A percentile compares a stretch with the other conserved stretches of the same genome.
These are phyloP conservation scores for Meloidogyne hapla DNA, from an alignment of 1,140 invertebrate genomes.

Conservation along the genomic window DNA sequence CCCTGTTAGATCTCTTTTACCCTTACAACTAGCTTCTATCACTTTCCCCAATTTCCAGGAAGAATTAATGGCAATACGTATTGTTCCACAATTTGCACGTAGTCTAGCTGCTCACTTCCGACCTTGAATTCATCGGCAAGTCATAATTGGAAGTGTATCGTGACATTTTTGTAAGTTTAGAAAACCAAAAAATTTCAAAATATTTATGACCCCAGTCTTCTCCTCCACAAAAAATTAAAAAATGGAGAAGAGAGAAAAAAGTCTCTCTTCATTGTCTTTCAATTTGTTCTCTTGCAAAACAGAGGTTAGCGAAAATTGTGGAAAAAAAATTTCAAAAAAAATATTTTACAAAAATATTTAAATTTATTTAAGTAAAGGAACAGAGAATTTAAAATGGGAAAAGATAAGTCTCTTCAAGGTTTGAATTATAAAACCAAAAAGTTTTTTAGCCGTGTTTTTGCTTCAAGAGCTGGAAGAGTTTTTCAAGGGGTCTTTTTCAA, in stretches of 20 bases:
- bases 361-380: not conserved
- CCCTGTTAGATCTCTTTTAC: not conserved
- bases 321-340: not conserved
- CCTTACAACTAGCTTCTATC: not conserved
- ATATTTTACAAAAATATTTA: not conserved
- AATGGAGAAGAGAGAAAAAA: conserved; percentile 1
- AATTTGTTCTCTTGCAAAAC: not conserved
- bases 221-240: not conserved
- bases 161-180: not conserved
- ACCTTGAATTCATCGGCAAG: not conserved
- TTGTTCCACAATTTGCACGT: conserved; percentile 19
- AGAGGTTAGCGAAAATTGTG: not conserved
- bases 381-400: conserved; percentile 1
- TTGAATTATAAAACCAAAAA: not conserved
- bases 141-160: not conserved
- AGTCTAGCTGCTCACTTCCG: conserved; percentile 7
- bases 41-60: conserved; percentile 38
- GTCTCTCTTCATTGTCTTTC: not conserved
- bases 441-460: not conserved
- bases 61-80: conserved; percentile 43
- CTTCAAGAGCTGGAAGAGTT: no score
- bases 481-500: no score
- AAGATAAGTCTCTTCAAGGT: not conserved
- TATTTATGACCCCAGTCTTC: conserved; percentile 5
- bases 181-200: not conserved